These are phyloP conservation scores for Coluber constrictor DNA, from an alignment of 2,797 vertebrate genomes.

Conservation along the genomic window DNA sequence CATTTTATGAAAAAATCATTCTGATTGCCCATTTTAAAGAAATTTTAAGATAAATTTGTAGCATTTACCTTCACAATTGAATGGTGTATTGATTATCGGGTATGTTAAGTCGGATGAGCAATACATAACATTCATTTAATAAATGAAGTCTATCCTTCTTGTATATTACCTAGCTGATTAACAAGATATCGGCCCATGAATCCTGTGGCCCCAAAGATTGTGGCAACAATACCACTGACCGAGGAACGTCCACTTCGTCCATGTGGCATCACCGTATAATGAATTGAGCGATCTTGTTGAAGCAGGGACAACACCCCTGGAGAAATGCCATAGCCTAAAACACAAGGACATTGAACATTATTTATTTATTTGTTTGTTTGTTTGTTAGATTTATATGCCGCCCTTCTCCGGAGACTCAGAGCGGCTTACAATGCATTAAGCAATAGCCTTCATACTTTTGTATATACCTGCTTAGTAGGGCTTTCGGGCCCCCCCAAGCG, in stretches of 20 bases:
- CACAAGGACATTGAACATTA: not conserved
- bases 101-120: not conserved
- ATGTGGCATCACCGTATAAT: constrained; percentile 81
- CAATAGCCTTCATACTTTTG: too few species aligned
- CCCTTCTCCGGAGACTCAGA: too few species aligned
- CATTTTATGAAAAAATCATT: not conserved
- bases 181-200: constrained; percentile 93
- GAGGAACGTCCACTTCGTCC: constrained; percentile 93
- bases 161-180: constrained; percentile 82
- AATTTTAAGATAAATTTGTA: not conserved
- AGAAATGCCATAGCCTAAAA: constrained; percentile 69
- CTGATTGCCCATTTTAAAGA: not conserved
- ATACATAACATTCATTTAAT: not conserved
- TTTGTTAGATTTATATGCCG: too few species aligned
- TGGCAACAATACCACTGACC: constrained; percentile 88
- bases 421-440: too few species aligned
- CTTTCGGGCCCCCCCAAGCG: too few species aligned
- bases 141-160: not conserved
- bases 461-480: too few species aligned
- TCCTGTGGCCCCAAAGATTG: constrained; percentile 93
- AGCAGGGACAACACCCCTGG: constrained; percentile 62
- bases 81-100: not conserved
- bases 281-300: constrained; percentile 77
- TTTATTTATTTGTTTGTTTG: too few species aligned
- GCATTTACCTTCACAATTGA: not conserved